Base-by-base conservation (phyloP, 2,113 vertebrate species). In the Urocynchramus pylzowi region DNA sequence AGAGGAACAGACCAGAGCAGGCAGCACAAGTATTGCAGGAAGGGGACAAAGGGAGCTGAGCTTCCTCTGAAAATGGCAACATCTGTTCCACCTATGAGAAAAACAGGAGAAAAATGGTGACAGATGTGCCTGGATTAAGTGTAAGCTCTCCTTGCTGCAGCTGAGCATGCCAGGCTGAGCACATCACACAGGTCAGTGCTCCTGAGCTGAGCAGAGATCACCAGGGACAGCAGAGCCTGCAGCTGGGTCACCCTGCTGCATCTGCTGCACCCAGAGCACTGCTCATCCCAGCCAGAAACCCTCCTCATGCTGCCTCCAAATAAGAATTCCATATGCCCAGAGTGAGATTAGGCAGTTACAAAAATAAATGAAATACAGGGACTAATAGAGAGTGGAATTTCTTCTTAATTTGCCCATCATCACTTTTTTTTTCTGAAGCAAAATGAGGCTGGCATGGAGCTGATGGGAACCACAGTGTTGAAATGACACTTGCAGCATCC, bases 401-500 rank as follows among this genome's bases (percentile, higher is more conserved):
- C 79, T 80, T 50, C 87, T 49, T 86, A 64, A 93, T 96, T 93
- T 81, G 35, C 68, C 47, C 71, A 75, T 89, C 50, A 76, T 81
- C 35, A 2, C 49, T 91, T 90, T 47, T 86, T 86, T 73, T 84
- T 89, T 70, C 94, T 78, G 31, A 71, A 64, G 82, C n/a, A 70
- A 69, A 94, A 65, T 20, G 83, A 87, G 75, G 11, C 76, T 84
- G 84, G 76, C 53, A 52, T 0, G 0, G 69, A 90, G 47, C 41
- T 2, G 16, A 79, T 42, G 82, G 49, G 84, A 65, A 95, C n/a
- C 73, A 27, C 21, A 42, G 64, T 18, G 10, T 22, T 91, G 79
- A 89, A 97, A 95, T 93, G 93, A 33, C 89, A 86, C 73, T 94
- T 67, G 57, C 3, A 80, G 73, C 79, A 68, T 92, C 94, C 78